Evolutionary conservation across 1,140 invertebrate genomes (phyloP), one percentile per base, ranked within the genome.

Genomic region (Drosophila nikananu): DNA sequence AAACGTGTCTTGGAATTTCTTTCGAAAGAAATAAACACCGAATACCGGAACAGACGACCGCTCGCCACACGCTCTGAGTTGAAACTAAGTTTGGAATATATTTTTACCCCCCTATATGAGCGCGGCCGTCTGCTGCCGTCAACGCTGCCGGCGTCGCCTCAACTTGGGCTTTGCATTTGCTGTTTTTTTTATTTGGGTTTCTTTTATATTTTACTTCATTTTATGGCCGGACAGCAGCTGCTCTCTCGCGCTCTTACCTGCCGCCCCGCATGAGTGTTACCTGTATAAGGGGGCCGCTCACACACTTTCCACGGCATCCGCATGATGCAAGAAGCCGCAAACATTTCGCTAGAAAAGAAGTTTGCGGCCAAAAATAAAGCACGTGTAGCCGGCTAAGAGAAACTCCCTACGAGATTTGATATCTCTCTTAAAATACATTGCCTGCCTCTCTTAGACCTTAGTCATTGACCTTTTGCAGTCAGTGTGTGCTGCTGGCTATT

Each of bases 141-240:
- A 23, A 19, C 39, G 61, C 48, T 67, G 74, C 23, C 67, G 15
- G 37, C 55, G 48, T 48, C 51, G 58, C 46, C 49, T 81, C 58
- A 77, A 75, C 84, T 84, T 78, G 83, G 77, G 86, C 77, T 86
- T 86, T 86, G 79, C 75, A 71, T 79, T 86, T 32, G 58, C 64
- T 51, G 37, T 39, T 64, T 60, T 64, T 60, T 46, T 15, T 70
- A 51, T 58, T 57, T 57, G 23, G 25, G 57, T 57, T 65, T 30
- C 60, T 64, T 70, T 54, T 27, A 21, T 27, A 19, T 55, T 55
- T 52, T 42, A 57, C 54, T 41, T 25, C 30, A 41, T 55, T 49
- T 72, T 71, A 74, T 67, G 63, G 52, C 13, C 25, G 27, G 30
- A 5, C 72, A 42, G 61, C 66, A 32, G 67, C 67, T 35, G 48